Evolutionary conservation across 2,113 vertebrate species (phyloP).

Genomic region (Tragelaphus scriptus): DNA sequence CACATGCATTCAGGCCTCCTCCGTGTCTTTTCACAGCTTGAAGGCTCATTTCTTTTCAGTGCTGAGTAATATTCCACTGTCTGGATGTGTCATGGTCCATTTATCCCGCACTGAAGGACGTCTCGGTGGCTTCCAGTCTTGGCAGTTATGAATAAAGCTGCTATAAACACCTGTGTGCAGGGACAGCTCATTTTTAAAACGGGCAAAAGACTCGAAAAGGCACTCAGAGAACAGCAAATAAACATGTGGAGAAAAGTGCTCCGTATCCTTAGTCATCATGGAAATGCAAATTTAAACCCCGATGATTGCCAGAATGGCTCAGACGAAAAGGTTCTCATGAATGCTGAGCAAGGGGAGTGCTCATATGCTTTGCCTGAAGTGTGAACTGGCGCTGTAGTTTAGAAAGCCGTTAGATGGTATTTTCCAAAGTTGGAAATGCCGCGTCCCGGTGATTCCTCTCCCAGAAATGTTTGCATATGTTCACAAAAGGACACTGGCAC

Average conservation of each 20-base stretch:
- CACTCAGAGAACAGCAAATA: neutral
- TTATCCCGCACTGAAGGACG: neutral
- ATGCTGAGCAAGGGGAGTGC: fast-evolving
- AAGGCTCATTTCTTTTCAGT: neutral
- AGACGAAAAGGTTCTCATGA: fast-evolving
- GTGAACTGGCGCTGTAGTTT: fast-evolving
- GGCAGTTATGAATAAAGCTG: neutral
- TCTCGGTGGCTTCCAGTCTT: neutral
- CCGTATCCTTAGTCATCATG: fast-evolving
- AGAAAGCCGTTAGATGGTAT: fast-evolving
- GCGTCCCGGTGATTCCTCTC: fast-evolving
- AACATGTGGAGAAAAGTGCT: neutral
- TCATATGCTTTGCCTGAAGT: fast-evolving
- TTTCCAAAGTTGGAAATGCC: neutral
- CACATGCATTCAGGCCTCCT: no score
- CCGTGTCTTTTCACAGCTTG: neutral
- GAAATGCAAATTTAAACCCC: neutral
- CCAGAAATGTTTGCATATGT: fast-evolving
- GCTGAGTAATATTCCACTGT: neutral
- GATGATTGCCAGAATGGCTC: fast-evolving
- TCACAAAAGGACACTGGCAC: fast-evolving
- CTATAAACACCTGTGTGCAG: neutral
- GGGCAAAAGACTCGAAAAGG: neutral
- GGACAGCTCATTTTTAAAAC: neutral
- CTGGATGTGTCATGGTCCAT: no score